Evolutionary conservation across 2,888 invertebrate species (phyloP), one percentile per base, ranked within the genome.

Genomic region (Spatulosminthurus flaviceps): DNA sequence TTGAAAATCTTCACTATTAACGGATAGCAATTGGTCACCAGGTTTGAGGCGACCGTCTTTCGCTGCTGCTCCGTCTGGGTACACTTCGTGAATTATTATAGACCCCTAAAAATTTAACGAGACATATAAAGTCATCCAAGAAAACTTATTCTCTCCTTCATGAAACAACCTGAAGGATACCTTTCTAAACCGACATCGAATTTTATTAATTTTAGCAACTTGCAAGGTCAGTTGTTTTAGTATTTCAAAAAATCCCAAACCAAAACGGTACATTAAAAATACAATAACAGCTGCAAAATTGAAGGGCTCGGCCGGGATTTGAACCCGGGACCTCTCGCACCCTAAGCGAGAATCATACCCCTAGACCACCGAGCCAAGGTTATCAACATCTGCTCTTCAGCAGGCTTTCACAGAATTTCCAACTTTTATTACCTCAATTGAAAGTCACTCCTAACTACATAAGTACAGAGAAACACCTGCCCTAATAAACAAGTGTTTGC

Each of bases 1-100:
- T 85, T 94, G 92, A 84, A 91, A 88, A 84, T 96, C 93, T 79
- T 92, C 92, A 61, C 91, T 90, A 86, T 95, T 95, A 79, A 97
- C 94, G 86, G 96, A 96, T 67, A 96, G 88, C 86, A 99, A 93
- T 89, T 97, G 96, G 89, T 99, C 99, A 22, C 96, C 98, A 0
- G 95, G 92, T 88, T 92, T 91, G 64, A 99, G 89, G 70, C 98
- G 91, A 0, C 95, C 95, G 87, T 99, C 98, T 86, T 94, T 93
- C 0, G 93, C 95, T 16, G 96, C 93, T 0, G 93, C 94, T 0
- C 98, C 97, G 85, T 94, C 94, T 11, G 94, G 92, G 88, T 95
- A 97, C 24, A 99, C 92, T 88, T 98, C 98, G 85, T 97, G 92
- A 83, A 98, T 92, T 82, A 97, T 92, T 80, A 96, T 94, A 66